Evolutionary conservation across 1,140 invertebrate species (phyloP).

Genomic region (Nixonia krombeini): DNA sequence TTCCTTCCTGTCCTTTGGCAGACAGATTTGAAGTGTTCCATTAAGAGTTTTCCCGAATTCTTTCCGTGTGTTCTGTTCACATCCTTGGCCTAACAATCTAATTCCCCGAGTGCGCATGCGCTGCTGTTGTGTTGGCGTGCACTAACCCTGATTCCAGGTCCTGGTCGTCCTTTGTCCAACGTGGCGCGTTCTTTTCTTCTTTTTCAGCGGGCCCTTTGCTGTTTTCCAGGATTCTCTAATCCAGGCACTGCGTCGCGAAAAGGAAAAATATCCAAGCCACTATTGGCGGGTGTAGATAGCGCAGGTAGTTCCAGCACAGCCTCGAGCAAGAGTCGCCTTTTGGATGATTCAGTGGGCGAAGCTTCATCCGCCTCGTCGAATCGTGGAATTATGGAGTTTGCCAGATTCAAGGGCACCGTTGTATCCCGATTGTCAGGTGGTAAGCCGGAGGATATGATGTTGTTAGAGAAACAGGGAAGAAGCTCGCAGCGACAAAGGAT

Average conservation of each 20-base stretch:
- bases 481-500: conserved; percentile 82
- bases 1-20: not conserved
- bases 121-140: conserved; percentile 67
- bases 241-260: conserved; percentile 84
- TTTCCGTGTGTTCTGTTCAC: too few species aligned
- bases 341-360: conserved; percentile 69
- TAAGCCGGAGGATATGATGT: conserved; percentile 78
- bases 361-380: conserved; percentile 52
- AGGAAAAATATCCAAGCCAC: conserved; percentile 86
- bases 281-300: conserved; percentile 81
- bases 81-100: too few species aligned
- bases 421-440: conserved; percentile 64
- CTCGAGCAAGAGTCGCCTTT: conserved; percentile 72
- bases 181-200: conserved; percentile 72
- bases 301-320: conserved; percentile 69
- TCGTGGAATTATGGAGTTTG: conserved; percentile 62
- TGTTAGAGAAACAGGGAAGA: conserved; percentile 82
- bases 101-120: conserved; percentile 63
- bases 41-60: too few species aligned
- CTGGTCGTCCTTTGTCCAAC: conserved; percentile 72
- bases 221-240: conserved; percentile 90
- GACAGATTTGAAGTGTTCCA: too few species aligned
- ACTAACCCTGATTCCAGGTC: conserved; percentile 70
- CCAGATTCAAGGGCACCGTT: conserved; percentile 64
- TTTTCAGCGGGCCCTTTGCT: conserved; percentile 86